Percentiles rank a stretch among this genome's conserved stretches.
Conservation (phyloP, 2,888 invertebrate genomes). For the Saturnia japonica region DNA sequence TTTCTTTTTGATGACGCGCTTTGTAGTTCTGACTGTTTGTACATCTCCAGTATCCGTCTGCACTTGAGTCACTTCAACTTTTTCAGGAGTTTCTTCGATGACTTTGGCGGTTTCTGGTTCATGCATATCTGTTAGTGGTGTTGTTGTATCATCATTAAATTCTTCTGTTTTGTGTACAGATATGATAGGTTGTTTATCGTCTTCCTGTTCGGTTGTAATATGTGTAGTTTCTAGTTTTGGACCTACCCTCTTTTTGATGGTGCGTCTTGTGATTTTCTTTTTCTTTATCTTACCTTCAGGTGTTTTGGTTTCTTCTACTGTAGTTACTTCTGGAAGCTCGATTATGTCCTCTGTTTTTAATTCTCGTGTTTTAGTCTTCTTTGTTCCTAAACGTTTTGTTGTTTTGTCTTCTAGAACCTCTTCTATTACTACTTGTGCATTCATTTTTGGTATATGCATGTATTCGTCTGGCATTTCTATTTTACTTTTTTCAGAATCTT, state of each 20-base stretch:
- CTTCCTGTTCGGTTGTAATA: constrained; percentile 27
- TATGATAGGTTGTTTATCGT: constrained; percentile 20
- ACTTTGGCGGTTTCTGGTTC: neutral
- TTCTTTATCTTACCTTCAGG: constrained; percentile 33
- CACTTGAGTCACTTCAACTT: constrained; percentile 60
- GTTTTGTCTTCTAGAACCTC: constrained; percentile 50
- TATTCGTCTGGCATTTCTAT: constrained; percentile 63
- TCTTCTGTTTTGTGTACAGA: constrained; percentile 24
- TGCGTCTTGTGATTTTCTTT: constrained; percentile 25
- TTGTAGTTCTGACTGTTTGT: constrained; percentile 48
- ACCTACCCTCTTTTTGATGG: constrained; percentile 35
- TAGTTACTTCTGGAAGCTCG: constrained; percentile 41
- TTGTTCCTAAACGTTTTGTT: constrained; percentile 20
- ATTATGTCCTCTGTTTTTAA: constrained; percentile 17
- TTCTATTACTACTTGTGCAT: constrained; percentile 57
- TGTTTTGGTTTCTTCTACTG: constrained; percentile 50
- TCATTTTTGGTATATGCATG: constrained; percentile 55
- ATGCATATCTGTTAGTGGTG: constrained; percentile 27
- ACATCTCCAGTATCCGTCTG: constrained; percentile 47
- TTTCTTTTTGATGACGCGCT: constrained; percentile 64
- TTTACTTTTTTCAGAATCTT: constrained; percentile 55
- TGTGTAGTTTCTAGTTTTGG: constrained; percentile 33
- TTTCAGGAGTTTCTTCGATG: constrained; percentile 46
- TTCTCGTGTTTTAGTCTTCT: constrained; percentile 26
- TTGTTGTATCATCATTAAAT: constrained; percentile 33